These are phyloP conservation scores for Lamellibrachia columna DNA, from an alignment of 2,888 invertebrate species.

Conservation along the genomic window DNA sequence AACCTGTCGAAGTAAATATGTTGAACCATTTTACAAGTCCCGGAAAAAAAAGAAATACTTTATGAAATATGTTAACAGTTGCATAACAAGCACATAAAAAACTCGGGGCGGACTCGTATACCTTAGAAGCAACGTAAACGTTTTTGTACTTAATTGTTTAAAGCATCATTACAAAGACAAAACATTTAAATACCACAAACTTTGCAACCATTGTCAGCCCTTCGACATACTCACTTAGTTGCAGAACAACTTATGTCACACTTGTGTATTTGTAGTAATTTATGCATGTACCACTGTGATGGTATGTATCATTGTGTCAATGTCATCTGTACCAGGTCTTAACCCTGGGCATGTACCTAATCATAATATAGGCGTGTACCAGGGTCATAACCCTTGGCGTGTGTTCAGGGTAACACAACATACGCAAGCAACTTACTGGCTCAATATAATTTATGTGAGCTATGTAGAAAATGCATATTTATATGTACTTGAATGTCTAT, in stretches of 20 bases:
- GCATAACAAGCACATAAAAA: too few species aligned
- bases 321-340: not conserved
- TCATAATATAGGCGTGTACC: too few species aligned
- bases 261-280: not conserved
- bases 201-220: not conserved
- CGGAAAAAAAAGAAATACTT: too few species aligned
- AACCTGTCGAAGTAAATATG: too few species aligned
- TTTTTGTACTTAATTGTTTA: too few species aligned
- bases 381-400: not conserved
- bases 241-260: not conserved
- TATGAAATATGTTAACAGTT: too few species aligned
- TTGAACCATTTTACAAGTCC: too few species aligned
- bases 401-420: not conserved
- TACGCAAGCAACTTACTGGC: not conserved
- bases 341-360: not conserved
- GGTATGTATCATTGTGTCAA: not conserved
- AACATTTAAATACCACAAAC: not conserved
- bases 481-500: not conserved
- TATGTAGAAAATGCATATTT: constrained; percentile 6
- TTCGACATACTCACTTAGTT: not conserved
- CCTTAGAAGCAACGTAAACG: too few species aligned
- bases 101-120: too few species aligned
- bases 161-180: too few species aligned
- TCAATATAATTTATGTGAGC: not conserved
- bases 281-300: not conserved